Evolutionary conservation across 2,113 vertebrate species (phyloP).

Genomic region (Stegostoma tigrinum): DNA sequence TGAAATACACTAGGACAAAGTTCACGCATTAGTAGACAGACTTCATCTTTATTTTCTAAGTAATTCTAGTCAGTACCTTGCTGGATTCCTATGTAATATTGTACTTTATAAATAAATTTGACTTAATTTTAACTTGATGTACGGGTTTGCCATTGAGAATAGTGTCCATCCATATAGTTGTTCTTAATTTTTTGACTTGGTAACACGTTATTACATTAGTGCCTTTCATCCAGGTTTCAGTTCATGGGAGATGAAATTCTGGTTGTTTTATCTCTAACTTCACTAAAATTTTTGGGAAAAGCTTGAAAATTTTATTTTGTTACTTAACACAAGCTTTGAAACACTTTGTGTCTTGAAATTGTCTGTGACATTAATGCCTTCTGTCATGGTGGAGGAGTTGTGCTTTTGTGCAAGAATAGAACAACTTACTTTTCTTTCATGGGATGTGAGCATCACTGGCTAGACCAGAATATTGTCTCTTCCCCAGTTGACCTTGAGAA

Average conservation of each 20-base stretch:
- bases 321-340: neutral
- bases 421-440: no score
- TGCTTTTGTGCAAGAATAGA: neutral
- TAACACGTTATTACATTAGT: neutral
- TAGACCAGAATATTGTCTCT: no score
- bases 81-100: neutral
- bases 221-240: neutral
- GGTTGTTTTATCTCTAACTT: neutral
- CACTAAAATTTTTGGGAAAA: neutral
- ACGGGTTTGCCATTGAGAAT: neutral
- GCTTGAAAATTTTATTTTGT: neutral
- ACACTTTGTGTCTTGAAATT: neutral
- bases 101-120: constrained; percentile 9
- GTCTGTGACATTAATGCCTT: neutral
- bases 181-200: neutral
- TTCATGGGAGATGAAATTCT: neutral
- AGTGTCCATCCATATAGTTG: neutral
- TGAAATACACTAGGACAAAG: neutral
- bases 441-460: no score
- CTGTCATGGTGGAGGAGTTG: neutral
- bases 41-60: neutral
- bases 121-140: neutral
- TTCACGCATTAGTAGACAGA: neutral
- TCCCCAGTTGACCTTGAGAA: no score
- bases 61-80: neutral